These are phyloP conservation scores for Chironomus riparius DNA, from an alignment of 2,888 invertebrate genomes.

Conservation along the genomic window DNA sequence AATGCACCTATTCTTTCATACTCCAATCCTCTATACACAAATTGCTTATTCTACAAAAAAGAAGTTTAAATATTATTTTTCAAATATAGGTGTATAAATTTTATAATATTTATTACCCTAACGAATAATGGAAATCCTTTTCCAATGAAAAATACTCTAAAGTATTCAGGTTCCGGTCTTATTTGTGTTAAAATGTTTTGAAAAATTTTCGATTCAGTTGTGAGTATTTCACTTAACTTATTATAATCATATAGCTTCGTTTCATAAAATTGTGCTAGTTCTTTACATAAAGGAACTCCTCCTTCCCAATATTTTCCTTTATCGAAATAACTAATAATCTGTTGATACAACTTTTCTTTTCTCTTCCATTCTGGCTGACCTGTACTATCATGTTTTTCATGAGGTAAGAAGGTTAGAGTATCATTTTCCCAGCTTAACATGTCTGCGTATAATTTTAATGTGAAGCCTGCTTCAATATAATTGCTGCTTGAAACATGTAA, in stretches of 20 bases:
- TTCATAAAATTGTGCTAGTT: slow-evolving; percentile 80
- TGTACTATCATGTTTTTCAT: slow-evolving; percentile 48
- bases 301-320: slow-evolving; percentile 97
- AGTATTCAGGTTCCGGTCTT: slow-evolving; percentile 89
- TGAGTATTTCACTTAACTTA: slow-evolving; percentile 73
- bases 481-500: slow-evolving; percentile 86
- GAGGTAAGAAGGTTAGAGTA: slow-evolving; percentile 47
- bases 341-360: slow-evolving; percentile 79
- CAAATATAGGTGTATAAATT: not conserved
- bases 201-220: slow-evolving; percentile 80
- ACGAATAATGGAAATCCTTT: slow-evolving; percentile 90
- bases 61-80: slow-evolving; percentile 30
- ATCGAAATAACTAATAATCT: slow-evolving; percentile 68
- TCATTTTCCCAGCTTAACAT: slow-evolving; percentile 75
- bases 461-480: slow-evolving; percentile 90
- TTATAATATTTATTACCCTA: slow-evolving; percentile 49
- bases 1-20: slow-evolving; percentile 93
- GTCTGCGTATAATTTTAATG: slow-evolving; percentile 87
- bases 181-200: slow-evolving; percentile 82
- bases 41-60: slow-evolving; percentile 70
- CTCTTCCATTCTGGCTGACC: slow-evolving; percentile 80
- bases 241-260: slow-evolving; percentile 77
- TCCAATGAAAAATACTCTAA: slow-evolving; percentile 91
- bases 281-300: slow-evolving; percentile 84
- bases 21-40: slow-evolving; percentile 90